These are phyloP conservation scores for Lepidonotus clava DNA, from an alignment of 2,888 invertebrate genomes.

Conservation along the genomic window DNA sequence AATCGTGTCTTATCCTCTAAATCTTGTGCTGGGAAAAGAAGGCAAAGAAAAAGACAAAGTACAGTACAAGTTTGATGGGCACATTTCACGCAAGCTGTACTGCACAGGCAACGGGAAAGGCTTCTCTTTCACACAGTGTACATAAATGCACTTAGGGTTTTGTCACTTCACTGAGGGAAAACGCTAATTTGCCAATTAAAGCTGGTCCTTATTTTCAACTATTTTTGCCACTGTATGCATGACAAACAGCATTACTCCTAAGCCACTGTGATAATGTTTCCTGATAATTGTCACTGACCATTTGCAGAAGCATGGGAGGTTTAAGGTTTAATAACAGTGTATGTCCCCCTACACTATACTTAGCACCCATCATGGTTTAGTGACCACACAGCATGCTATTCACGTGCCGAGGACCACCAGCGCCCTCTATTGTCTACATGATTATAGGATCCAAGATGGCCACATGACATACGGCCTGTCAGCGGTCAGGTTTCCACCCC, in stretches of 20 bases:
- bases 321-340: not conserved
- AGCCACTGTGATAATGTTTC: not conserved
- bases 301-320: not conserved
- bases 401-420: not conserved
- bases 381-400: not conserved
- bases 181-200: too few relatives aligned
- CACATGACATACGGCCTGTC: not conserved
- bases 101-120: too few relatives aligned
- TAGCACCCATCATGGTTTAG: too few relatives aligned
- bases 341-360: not conserved
- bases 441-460: conserved; percentile 10
- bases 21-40: not conserved
- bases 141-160: too few relatives aligned
- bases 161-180: too few relatives aligned
- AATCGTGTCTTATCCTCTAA: not conserved
- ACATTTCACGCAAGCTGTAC: too few relatives aligned
- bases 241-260: not conserved
- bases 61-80: too few relatives aligned
- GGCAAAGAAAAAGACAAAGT: too few relatives aligned
- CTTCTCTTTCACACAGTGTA: too few relatives aligned
- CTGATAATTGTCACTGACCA: not conserved
- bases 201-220: too few relatives aligned
- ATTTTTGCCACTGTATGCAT: not conserved
- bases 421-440: conserved; percentile 1
- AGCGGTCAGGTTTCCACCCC: not conserved